Conservation (phyloP, 2,113 vertebrate genomes). For the Pluvianellus socialis region DNA sequence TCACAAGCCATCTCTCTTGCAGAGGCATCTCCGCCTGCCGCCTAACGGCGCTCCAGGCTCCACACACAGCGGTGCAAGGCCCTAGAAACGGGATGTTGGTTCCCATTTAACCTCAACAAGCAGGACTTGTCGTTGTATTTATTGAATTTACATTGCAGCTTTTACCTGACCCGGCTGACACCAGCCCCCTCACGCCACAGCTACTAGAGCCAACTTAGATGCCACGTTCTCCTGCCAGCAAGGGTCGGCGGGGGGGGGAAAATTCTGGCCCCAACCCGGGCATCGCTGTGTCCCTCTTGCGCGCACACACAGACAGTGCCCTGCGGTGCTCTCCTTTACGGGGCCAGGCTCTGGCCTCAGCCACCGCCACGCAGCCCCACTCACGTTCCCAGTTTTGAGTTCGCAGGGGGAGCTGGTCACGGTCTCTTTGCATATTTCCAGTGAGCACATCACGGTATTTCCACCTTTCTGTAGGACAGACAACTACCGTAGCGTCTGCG, state of each 20-base stretch:
- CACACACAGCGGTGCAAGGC: not conserved
- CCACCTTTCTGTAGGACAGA: not conserved
- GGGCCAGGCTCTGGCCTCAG: not conserved
- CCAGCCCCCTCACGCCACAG: fast-evolving
- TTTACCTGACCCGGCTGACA: not conserved
- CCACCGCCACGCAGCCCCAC: not conserved
- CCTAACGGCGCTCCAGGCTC: not conserved
- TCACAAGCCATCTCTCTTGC: not conserved
- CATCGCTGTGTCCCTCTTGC: not conserved
- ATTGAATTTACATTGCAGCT: not conserved
- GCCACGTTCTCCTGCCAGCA: fast-evolving
- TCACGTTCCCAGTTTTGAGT: not conserved
- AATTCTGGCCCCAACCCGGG: not conserved
- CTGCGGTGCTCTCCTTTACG: not conserved
- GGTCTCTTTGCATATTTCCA: not conserved
- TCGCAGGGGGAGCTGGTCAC: not conserved
- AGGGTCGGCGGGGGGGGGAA: not conserved
- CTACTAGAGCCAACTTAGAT: not conserved
- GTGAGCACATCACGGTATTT: not conserved
- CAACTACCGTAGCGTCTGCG: not conserved
- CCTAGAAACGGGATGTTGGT: not conserved
- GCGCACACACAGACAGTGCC: not conserved
- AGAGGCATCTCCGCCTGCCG: not conserved
- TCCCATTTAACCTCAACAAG: not conserved
- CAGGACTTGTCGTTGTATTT: not conserved